Evolutionary conservation across 2,888 invertebrate species (phyloP), one percentile per base, ranked within the genome.

Genomic region (Caenorhabditis angaria): DNA sequence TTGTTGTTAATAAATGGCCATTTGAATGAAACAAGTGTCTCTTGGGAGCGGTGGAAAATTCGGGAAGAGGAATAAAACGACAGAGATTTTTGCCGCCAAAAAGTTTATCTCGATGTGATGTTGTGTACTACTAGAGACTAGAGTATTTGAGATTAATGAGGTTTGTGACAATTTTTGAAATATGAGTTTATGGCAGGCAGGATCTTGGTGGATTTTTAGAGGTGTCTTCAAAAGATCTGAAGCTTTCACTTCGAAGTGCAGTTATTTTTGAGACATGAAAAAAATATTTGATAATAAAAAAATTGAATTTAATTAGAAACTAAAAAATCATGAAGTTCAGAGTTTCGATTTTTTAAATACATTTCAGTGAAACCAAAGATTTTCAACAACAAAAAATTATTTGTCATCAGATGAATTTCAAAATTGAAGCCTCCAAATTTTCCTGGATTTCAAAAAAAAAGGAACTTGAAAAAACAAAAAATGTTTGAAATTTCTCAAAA

Each of bases 1-100:
- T 50, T 50, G 50, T 50, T 8, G 22, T 41, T 41, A 41, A 41
- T 50, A 50, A 50, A 50, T 50, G 50, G 24, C 50, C 8, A 50
- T 20, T 50, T 20, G 50, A 50, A 50, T 50, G 50, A 41, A 41
- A 41, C 41, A 41, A 41, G 41, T 41, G 41, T 41, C 41, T 18
- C 41, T 3, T 18, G 41, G 41, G 41, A 18, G 18, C 41, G 10
- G 18, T 3, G 41, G 14, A 41, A 41, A 5, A 41, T n/a, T n/a
- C n/a, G n/a, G n/a, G n/a, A n/a, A n/a, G n/a, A n/a, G n/a, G n/a
- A n/a, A n/a, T n/a, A n/a, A n/a, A n/a, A n/a, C n/a, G n/a, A n/a
- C n/a, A n/a, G n/a, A n/a, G n/a, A n/a, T n/a, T n/a, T n/a, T n/a
- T n/a, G n/a, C n/a, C n/a, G n/a, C n/a, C n/a, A 41, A 5, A 14